Evolutionary conservation across 2,113 vertebrate species (phyloP).

Genomic region (Zosterops pallidus): DNA sequence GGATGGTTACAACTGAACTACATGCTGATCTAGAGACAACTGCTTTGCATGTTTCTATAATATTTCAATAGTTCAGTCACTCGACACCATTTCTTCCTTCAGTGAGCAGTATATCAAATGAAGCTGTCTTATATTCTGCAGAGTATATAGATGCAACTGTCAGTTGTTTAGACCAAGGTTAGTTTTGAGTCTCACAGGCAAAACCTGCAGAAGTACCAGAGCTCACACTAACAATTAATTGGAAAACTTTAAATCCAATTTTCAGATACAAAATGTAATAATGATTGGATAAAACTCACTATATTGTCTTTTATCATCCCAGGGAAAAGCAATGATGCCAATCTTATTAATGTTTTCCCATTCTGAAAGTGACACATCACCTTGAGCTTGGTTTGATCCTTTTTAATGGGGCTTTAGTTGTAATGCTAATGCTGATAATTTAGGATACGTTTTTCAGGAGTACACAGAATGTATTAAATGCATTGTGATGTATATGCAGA

Average conservation of each 20-base stretch:
- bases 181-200: neutral
- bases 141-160: neutral
- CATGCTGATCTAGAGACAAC: neutral
- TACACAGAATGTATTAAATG: neutral
- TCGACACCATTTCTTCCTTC: neutral
- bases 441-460: neutral
- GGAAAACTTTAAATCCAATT: slow-evolving; percentile 28
- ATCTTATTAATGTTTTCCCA: neutral
- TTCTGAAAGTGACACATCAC: neutral
- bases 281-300: slow-evolving; percentile 28
- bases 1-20: neutral
- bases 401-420: neutral
- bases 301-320: slow-evolving; percentile 52
- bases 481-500: neutral
- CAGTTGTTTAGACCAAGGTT: neutral
- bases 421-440: neutral
- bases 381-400: neutral
- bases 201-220: slow-evolving; percentile 26
- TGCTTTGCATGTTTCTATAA: neutral
- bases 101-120: neutral
- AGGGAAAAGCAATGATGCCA: slow-evolving; percentile 11
- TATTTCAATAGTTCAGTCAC: neutral
- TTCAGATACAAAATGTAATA: neutral
- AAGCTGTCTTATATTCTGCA: neutral
- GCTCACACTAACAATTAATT: slow-evolving; percentile 36